A percentile compares a stretch with the other conserved stretches of the same genome.
Evolutionary conservation across 2,113 vertebrate species (phyloP).

Genomic region (Holacanthus passer): DNA sequence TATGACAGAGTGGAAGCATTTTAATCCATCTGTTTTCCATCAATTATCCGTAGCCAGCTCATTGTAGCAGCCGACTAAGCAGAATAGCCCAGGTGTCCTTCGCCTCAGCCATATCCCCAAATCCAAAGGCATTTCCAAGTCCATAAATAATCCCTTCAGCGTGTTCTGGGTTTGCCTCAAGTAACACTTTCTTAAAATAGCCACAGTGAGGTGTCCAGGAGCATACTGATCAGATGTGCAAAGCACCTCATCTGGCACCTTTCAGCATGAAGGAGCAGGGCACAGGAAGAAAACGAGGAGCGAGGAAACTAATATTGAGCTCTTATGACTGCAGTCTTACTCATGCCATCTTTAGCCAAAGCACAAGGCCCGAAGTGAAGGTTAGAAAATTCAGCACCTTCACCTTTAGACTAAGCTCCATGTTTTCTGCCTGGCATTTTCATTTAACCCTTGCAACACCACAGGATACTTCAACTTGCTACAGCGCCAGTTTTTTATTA

Average conservation of each 20-base stretch:
- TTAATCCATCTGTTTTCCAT: constrained; percentile 6
- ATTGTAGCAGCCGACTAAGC: constrained; percentile 15
- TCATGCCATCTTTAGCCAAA: neutral
- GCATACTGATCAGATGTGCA: constrained; percentile 53
- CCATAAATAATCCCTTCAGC: constrained; percentile 54
- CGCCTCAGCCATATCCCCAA: constrained; percentile 12
- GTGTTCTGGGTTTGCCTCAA: constrained; percentile 41
- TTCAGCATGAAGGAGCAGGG: constrained; percentile 43
- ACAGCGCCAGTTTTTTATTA: too few species aligned
- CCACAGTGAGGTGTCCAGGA: constrained; percentile 34
- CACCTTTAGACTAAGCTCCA: neutral
- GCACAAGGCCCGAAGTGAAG: neutral
- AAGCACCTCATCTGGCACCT: constrained; percentile 46
- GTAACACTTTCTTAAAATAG: constrained; percentile 67
- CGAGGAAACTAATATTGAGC: neutral
- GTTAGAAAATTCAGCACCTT: neutral
- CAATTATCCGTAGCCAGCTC: neutral
- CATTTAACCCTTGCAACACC: neutral
- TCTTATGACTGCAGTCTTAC: constrained; percentile 10
- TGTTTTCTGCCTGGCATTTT: neutral
- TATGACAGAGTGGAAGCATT: neutral
- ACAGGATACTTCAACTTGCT: neutral
- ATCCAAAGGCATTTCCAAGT: constrained; percentile 44
- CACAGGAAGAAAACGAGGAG: neutral
- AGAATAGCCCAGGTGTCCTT: constrained; percentile 18